A percentile compares a stretch with the other conserved stretches of the same genome.
Conservation (phyloP, 2,113 vertebrate species). For the Bubo blakistoni region DNA sequence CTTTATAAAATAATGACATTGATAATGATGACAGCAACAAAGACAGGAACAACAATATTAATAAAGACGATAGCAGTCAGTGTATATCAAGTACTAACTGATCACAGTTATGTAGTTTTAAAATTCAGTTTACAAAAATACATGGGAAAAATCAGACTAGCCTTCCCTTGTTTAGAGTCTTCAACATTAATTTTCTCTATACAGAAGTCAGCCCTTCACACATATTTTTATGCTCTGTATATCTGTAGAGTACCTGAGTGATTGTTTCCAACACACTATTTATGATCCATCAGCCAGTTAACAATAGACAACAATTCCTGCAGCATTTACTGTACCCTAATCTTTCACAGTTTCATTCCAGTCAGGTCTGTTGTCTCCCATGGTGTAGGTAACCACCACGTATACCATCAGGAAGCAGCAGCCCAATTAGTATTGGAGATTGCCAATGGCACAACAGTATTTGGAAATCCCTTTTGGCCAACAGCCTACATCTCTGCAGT, state of each 20-base stretch:
- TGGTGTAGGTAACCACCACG: background rate
- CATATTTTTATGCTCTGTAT: background rate
- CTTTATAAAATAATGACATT: background rate
- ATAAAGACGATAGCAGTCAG: background rate
- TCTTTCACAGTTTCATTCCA: background rate
- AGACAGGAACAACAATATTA: background rate
- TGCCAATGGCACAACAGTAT: background rate
- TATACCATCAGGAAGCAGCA: background rate
- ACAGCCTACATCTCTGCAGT: background rate
- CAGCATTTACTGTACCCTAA: background rate
- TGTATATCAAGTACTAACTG: background rate
- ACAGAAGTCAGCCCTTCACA: background rate
- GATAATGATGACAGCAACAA: background rate
- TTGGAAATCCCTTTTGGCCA: background rate
- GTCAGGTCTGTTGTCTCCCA: background rate
- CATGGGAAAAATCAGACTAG: background rate
- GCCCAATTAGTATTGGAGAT: background rate
- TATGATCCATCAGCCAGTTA: background rate
- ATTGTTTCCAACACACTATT: background rate
- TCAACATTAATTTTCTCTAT: background rate
- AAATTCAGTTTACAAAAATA: background rate
- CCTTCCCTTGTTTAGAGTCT: background rate
- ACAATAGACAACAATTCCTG: background rate
- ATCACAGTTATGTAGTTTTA: background rate
- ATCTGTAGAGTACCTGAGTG: background rate